Percentiles rank a stretch among this genome's conserved stretches.
phyloP scores from a whole-genome alignment of 2,113 vertebrate species.

The Clarias batrachus region DNA sequence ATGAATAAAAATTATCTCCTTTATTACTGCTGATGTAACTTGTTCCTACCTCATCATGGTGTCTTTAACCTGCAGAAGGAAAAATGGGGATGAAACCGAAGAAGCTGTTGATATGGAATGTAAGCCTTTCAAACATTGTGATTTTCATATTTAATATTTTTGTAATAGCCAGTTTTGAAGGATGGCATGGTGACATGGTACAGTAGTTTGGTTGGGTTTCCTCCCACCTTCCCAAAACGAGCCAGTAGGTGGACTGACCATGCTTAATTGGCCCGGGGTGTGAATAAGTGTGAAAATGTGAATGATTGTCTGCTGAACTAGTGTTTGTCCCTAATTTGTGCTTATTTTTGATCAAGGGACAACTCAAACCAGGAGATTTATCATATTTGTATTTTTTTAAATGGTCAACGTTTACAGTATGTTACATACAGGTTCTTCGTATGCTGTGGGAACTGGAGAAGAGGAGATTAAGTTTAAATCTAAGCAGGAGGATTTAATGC shows the following conservation, averaged over 20 bases:
- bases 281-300: background rate
- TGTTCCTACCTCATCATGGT: background rate
- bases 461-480: background rate
- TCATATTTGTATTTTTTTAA: background rate
- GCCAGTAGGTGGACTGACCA: background rate
- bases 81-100: background rate
- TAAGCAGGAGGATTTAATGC: background rate
- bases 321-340: no score
- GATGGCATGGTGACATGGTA: background rate
- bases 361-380: background rate
- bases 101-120: background rate
- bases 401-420: background rate
- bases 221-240: background rate
- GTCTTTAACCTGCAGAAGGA: background rate
- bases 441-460: background rate
- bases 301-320: background rate
- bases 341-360: background rate
- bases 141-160: background rate
- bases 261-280: background rate
- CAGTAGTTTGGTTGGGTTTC: background rate
- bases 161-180: background rate
- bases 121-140: background rate
- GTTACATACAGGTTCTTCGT: constrained; percentile 10
- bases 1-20: background rate
- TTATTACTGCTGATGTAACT: background rate